Base-by-base conservation (phyloP, 2,797 vertebrate species). In the Diplodus sargus region DNA sequence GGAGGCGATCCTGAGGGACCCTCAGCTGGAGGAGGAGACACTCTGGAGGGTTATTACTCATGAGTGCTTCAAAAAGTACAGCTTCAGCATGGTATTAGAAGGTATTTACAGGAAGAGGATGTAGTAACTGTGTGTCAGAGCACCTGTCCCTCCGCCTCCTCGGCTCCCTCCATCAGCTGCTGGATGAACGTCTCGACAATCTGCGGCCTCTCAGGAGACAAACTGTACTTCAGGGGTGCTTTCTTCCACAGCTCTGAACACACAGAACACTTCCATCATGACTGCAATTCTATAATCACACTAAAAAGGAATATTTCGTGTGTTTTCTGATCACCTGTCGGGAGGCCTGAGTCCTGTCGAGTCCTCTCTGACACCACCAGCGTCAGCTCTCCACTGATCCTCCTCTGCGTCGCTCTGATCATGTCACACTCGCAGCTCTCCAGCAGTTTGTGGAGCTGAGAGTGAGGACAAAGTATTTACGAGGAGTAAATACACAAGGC, bases 211-310 rank as follows among this genome's bases (percentile, higher is more conserved):
- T 91, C 65, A 28, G 85, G 78, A 25, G 92, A 93, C 81, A 96
- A 68, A 52, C 84, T 93, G 93, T 96, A 89, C 87, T 93, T 93
- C 87, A 95, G 92, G 49, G 82, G 75, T 47, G 66, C 74, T 56
- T 88, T 92, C 84, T 94, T 96, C 95, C 95, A 96, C 68, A 96
- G 92, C n/a, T 96, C 95, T 96, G 69, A 30, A 3, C 52, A 77
- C n/a, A 85, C 49, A 59, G 11, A 28, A 58, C 14, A 6, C 23
- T 23, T 42, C 34, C 20, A 39, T 17, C 7, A 15, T 53, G 2
- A 76, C 2, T 65, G 0, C 8, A 9, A 5, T 53, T 20, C 25
- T 49, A 1, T 12, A 14, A 2, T 34, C 78, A 43, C 64, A 14
- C 8, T 23, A 47, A 14, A 53, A 56, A 45, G 39, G 58, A 12